Conservation (phyloP, 2,888 invertebrate species). For the Trichopoda pennipes region DNA sequence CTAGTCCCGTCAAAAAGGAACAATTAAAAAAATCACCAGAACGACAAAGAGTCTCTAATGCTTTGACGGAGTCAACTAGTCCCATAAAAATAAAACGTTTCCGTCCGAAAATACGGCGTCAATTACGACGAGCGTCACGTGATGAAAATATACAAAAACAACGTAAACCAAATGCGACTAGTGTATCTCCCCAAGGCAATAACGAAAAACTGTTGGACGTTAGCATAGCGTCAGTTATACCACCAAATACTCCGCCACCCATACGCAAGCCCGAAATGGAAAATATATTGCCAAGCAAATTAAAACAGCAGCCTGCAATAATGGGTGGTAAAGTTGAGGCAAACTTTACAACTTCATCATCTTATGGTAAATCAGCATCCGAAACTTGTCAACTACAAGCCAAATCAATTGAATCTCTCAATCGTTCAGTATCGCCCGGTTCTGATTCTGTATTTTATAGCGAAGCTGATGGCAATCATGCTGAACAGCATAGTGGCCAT, state of each 20-base stretch:
- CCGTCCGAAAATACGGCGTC: slow-evolving; percentile 80
- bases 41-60: slow-evolving; percentile 69
- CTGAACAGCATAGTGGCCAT: slow-evolving; percentile 83
- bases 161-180: slow-evolving; percentile 70
- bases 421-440: slow-evolving; percentile 92
- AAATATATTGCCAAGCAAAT: slow-evolving; percentile 27
- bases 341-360: slow-evolving; percentile 18
- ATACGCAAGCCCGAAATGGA: slow-evolving; percentile 74
- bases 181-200: slow-evolving; percentile 71
- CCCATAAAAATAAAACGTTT: slow-evolving; percentile 80
- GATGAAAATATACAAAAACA: slow-evolving; percentile 75
- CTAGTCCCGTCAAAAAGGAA: slow-evolving; percentile 80
- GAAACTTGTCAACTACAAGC: slow-evolving; percentile 85
- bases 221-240: slow-evolving; percentile 74
- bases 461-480: slow-evolving; percentile 84
- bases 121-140: slow-evolving; percentile 77
- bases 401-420: slow-evolving; percentile 90
- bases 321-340: slow-evolving; percentile 19
- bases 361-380: slow-evolving; percentile 72
- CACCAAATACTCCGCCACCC: slow-evolving; percentile 78
- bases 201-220: slow-evolving; percentile 76
- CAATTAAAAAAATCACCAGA: slow-evolving; percentile 77
- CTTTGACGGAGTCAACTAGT: slow-evolving; percentile 76
- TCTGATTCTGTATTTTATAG: slow-evolving; percentile 95
- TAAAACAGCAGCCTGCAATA: slow-evolving; percentile 30